Percentiles rank a stretch among this genome's conserved stretches.
Evolutionary conservation across 1,140 invertebrate species (phyloP).

Genomic region (Hyles euphorbiae): DNA sequence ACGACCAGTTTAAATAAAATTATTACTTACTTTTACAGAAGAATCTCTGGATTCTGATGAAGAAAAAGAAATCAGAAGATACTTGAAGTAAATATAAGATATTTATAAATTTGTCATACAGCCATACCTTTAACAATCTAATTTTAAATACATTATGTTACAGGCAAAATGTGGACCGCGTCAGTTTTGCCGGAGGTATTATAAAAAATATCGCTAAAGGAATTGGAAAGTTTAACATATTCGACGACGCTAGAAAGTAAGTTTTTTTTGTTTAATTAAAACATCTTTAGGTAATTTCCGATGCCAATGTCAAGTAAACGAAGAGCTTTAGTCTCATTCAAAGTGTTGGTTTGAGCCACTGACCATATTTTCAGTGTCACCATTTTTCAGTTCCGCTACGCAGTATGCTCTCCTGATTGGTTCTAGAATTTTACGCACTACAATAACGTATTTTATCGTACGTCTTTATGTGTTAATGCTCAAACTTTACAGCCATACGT

Average conservation of each 20-base stretch:
- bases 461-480: no score
- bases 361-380: no score
- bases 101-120: not conserved
- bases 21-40: constrained; percentile 26
- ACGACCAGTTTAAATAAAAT: no score
- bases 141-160: constrained; percentile 12
- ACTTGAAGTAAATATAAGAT: constrained; percentile 40
- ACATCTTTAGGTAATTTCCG: not conserved
- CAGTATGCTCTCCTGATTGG: no score
- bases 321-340: no score
- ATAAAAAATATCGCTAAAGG: constrained; percentile 42
- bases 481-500: no score
- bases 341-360: no score
- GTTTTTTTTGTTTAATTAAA: not conserved
- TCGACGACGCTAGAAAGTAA: constrained; percentile 36
- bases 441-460: no score
- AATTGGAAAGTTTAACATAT: constrained; percentile 37
- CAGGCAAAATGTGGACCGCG: constrained; percentile 44
- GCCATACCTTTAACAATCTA: not conserved
- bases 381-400: no score
- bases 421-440: no score
- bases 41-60: constrained; percentile 43
- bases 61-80: constrained; percentile 48
- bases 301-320: not conserved
- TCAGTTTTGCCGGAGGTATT: constrained; percentile 50